These are phyloP conservation scores for Potamilus streckersoni DNA, from an alignment of 1,140 invertebrate species.

Conservation along the genomic window DNA sequence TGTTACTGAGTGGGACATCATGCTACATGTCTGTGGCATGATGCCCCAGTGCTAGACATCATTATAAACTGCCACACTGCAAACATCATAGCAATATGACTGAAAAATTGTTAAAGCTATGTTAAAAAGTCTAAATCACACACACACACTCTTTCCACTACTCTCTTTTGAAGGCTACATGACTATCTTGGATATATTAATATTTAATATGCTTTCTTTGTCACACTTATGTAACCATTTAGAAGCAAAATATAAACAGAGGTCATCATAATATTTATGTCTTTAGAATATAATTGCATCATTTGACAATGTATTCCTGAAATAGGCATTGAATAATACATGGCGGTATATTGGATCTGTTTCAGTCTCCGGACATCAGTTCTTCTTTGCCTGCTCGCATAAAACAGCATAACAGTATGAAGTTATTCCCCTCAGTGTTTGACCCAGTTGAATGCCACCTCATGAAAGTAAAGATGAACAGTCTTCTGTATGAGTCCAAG, in stretches of 20 bases:
- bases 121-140: no score
- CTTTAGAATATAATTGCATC: neutral
- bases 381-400: slow-evolving; percentile 15
- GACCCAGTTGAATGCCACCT: slow-evolving; percentile 42
- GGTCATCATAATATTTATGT: neutral
- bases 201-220: no score
- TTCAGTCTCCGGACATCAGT: slow-evolving; percentile 6
- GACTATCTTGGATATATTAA: no score
- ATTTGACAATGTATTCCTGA: neutral
- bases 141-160: no score
- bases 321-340: neutral
- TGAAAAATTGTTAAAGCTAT: no score
- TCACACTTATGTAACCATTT: neutral
- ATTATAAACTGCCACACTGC: no score
- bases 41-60: no score
- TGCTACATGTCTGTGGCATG: no score
- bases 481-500: no score
- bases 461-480: slow-evolving; percentile 30
- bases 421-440: slow-evolving; percentile 43
- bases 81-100: no score
- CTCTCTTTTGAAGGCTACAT: no score
- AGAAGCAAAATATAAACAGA: neutral
- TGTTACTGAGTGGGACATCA: no score
- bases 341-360: neutral
- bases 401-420: slow-evolving; percentile 17